phyloP scores from a whole-genome alignment of 2,113 vertebrate genomes.

The Pomatorhinus ruficollis region DNA sequence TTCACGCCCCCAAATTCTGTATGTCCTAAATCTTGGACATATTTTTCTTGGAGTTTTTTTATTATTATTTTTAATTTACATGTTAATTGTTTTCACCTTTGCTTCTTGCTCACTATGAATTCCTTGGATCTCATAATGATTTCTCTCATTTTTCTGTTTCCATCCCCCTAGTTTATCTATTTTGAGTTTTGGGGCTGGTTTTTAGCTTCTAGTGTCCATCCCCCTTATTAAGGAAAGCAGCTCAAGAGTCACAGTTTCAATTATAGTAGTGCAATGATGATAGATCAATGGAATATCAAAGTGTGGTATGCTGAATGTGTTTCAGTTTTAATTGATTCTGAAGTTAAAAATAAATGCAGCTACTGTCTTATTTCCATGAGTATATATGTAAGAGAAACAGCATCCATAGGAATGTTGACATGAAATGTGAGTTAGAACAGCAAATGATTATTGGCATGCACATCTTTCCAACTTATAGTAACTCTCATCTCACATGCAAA shows the following conservation, averaged over 20 bases:
- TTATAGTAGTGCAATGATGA: background rate
- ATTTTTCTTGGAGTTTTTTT: background rate
- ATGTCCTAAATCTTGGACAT: background rate
- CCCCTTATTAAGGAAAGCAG: background rate
- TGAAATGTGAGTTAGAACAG: background rate
- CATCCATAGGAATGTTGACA: background rate
- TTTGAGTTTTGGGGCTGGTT: background rate
- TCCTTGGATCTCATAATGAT: background rate
- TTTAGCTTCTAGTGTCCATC: background rate
- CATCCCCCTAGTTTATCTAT: background rate
- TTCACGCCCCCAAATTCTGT: background rate
- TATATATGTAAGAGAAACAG: background rate
- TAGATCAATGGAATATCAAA: background rate
- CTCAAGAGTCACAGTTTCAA: background rate
- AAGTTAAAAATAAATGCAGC: background rate
- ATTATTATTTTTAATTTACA: background rate
- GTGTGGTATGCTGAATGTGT: background rate
- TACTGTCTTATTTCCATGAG: background rate
- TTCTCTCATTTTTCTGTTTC: background rate
- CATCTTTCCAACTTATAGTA: background rate
- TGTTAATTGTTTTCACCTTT: background rate
- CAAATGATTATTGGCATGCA: background rate
- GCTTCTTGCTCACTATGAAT: background rate
- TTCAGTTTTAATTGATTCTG: background rate
- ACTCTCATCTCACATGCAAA: background rate